Evolutionary conservation across 2,797 vertebrate genomes (phyloP), one percentile per base, ranked within the genome.

Genomic region (Pagetopsis macropterus): DNA sequence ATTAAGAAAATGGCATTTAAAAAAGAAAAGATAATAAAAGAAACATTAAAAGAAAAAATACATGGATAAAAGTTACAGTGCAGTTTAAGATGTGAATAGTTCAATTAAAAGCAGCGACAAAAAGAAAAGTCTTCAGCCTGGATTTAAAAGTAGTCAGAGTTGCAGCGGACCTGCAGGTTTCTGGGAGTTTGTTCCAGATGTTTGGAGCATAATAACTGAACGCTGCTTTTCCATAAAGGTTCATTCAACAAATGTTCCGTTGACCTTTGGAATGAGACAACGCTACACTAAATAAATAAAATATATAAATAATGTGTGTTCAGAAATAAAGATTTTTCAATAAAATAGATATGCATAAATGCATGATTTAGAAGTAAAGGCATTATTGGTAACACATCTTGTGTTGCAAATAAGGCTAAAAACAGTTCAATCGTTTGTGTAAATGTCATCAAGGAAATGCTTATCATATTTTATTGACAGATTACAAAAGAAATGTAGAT

Each of bases 181-280:
- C 23, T 23, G 23, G 23, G 2, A 23, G 23, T 23, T 23, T 2
- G 23, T 23, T 23, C 23, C 23, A 23, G 23, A 23, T 23, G 23
- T 23, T 2, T 23, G 23, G 23, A 23, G 23, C 23, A 23, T 23
- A 23, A 23, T 23, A 23, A 23, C 23, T 23, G 2, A 2, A 23
- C 21, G 21, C 21, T 23, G 23, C 23, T 23, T 23, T 23, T 2
- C 23, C 56, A 13, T 12, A 40, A 50, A 61, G 51, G 48, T 72
- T 78, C 59, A 65, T 65, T 76, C 54, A 66, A 17, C 63, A 58
- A 37, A 15, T 43, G 62, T 59, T 65, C 70, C 59, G 69, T 51
- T 54, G 46, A 79, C 72, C 51, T 59, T 27, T 41, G 2, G 41
- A 61, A 43, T 17, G 70, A 48, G 43, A 64, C 12, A 17, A 62